phyloP scores from a whole-genome alignment of 2,888 invertebrate genomes.

The Aquatica leii region DNA sequence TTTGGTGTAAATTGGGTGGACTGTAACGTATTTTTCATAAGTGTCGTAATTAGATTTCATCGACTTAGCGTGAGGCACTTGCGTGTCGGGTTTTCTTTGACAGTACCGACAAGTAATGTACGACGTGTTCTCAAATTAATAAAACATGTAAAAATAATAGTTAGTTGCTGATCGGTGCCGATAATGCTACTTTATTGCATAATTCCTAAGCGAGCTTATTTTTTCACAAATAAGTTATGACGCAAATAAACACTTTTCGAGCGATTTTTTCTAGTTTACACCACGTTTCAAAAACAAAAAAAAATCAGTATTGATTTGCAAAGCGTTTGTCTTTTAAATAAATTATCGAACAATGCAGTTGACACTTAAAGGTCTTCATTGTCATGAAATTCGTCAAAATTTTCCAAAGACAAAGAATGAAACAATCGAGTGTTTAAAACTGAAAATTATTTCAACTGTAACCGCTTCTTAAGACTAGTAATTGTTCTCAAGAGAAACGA shows the following conservation, averaged over 20 bases:
- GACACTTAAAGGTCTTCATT: background rate
- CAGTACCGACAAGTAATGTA: conserved; percentile 43
- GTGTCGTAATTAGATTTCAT: conserved; percentile 48
- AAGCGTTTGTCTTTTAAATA: too few relatives aligned
- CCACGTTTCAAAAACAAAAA: too few relatives aligned
- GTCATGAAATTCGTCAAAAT: background rate
- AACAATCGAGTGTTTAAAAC: conserved; percentile 31
- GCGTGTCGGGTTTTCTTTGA: conserved; percentile 44
- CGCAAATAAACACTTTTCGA: too few relatives aligned
- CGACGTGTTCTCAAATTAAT: conserved; percentile 47
- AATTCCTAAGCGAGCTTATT: background rate
- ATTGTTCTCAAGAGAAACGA: conserved; percentile 40
- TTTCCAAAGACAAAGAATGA: conserved; percentile 17
- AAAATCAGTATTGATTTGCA: too few relatives aligned
- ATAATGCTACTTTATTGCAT: conserved; percentile 29
- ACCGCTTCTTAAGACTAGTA: conserved; percentile 35
- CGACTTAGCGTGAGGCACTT: conserved; percentile 41
- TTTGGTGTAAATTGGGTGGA: conserved; percentile 25
- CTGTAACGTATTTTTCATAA: conserved; percentile 37
- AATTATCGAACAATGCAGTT: background rate
- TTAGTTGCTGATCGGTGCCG: conserved; percentile 35
- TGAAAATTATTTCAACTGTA: conserved; percentile 32
- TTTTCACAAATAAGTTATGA: too few relatives aligned
- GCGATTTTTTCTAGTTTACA: background rate
- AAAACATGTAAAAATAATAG: conserved; percentile 45